A percentile compares a stretch with the other conserved stretches of the same genome.
Conservation (phyloP, 2,797 vertebrate genomes). For the Phalanger gymnotis region DNA sequence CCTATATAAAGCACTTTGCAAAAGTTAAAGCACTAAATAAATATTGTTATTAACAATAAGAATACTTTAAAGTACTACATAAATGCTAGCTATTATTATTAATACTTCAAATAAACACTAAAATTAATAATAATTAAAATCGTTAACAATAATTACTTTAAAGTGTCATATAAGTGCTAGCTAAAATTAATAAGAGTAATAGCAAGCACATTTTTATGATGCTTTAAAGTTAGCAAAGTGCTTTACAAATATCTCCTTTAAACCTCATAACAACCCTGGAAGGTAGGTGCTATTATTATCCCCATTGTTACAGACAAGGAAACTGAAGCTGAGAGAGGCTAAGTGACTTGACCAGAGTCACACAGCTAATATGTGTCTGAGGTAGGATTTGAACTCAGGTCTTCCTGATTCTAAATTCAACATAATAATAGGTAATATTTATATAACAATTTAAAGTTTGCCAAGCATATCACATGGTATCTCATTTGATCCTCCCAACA, state of each 20-base stretch:
- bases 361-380: neutral
- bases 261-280: neutral
- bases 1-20: neutral
- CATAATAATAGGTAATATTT: neutral
- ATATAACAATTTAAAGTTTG: neutral
- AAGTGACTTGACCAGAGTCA: neutral
- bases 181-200: neutral
- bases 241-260: neutral
- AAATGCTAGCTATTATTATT: neutral
- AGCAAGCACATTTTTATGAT: neutral
- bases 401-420: neutral
- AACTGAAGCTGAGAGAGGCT: neutral
- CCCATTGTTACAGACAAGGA: neutral
- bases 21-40: neutral
- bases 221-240: neutral
- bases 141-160: neutral
- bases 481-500: neutral
- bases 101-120: neutral
- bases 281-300: neutral
- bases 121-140: neutral
- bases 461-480: neutral
- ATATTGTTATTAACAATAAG: neutral
- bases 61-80: neutral
- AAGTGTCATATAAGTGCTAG: neutral
- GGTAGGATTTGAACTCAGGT: neutral